These are phyloP conservation scores for Nothoprocta pentlandii DNA, from an alignment of 2,113 vertebrate genomes.

Conservation along the genomic window DNA sequence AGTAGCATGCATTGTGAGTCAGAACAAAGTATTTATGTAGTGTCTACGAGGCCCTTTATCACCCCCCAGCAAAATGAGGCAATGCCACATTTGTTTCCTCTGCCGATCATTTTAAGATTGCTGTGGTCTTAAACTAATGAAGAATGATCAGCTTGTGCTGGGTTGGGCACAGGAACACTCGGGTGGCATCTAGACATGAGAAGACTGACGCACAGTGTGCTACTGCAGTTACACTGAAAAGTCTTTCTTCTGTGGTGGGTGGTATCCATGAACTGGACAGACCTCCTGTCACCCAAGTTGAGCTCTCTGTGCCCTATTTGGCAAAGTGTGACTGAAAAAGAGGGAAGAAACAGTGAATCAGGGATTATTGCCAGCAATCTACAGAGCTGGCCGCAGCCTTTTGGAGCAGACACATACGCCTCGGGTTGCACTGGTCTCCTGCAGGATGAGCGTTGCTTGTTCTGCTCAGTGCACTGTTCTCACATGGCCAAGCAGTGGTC, in stretches of 20 bases:
- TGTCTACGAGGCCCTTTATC: neutral
- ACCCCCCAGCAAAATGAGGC: accelerated
- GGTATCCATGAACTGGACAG: neutral
- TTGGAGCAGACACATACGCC: neutral
- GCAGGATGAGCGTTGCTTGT: neutral
- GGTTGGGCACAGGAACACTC: neutral
- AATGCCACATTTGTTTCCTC: accelerated
- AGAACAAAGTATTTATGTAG: neutral
- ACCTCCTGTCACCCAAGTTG: neutral
- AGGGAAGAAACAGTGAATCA: no score
- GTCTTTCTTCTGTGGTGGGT: neutral
- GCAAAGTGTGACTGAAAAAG: constrained; percentile 20
- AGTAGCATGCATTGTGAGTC: neutral
- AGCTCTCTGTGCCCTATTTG: neutral
- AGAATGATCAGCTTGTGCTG: neutral
- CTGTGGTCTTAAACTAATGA: neutral
- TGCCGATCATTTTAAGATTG: neutral
- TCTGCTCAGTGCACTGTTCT: neutral
- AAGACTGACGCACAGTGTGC: neutral
- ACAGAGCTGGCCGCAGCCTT: constrained; percentile 28
- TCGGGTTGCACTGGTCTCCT: neutral
- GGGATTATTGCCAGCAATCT: neutral
- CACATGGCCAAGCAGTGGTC: neutral
- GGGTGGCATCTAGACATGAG: neutral
- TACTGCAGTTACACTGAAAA: neutral